Evolutionary conservation across 2,888 invertebrate species (phyloP).

Genomic region (Mamestra brassicae): DNA sequence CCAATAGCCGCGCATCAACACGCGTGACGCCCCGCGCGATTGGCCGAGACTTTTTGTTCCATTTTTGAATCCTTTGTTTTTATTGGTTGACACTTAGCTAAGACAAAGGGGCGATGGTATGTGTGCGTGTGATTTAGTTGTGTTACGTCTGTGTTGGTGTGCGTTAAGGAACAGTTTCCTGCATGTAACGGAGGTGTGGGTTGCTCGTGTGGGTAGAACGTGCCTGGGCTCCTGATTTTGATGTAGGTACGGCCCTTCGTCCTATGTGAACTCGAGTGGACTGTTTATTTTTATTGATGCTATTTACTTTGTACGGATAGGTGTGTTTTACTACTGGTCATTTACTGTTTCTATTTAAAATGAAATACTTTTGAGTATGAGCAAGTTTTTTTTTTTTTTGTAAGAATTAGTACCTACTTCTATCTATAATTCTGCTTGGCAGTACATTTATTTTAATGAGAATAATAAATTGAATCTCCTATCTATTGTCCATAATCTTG

Average conservation of each 20-base stretch:
- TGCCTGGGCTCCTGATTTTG: conserved; percentile 86
- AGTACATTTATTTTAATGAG: too few species aligned
- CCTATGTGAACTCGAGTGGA: conserved; percentile 78
- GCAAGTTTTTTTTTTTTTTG: too few species aligned
- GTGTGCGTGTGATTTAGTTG: conserved; percentile 85
- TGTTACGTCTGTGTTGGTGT: conserved; percentile 76
- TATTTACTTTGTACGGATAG: conserved; percentile 36
- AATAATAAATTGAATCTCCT: not conserved
- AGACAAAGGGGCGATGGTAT: conserved; percentile 89
- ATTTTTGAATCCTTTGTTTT: conserved; percentile 91
- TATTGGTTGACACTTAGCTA: conserved; percentile 91
- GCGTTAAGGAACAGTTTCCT: conserved; percentile 88
- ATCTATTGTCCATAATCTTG: not conserved
- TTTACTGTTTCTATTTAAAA: conserved; percentile 11
- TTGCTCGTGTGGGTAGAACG: conserved; percentile 78
- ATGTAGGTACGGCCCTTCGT: conserved; percentile 85
- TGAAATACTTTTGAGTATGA: too few species aligned
- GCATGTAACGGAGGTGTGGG: conserved; percentile 79
- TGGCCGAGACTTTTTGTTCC: conserved; percentile 90
- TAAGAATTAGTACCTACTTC: too few species aligned
- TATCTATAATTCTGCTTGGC: too few species aligned
- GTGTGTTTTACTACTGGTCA: conserved; percentile 1
- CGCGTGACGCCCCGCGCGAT: conserved; percentile 89
- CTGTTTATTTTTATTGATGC: conserved; percentile 79
- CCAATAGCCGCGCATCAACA: conserved; percentile 90